Conservation (phyloP, 2,888 invertebrate genomes). For the Apodemia zela region DNA sequence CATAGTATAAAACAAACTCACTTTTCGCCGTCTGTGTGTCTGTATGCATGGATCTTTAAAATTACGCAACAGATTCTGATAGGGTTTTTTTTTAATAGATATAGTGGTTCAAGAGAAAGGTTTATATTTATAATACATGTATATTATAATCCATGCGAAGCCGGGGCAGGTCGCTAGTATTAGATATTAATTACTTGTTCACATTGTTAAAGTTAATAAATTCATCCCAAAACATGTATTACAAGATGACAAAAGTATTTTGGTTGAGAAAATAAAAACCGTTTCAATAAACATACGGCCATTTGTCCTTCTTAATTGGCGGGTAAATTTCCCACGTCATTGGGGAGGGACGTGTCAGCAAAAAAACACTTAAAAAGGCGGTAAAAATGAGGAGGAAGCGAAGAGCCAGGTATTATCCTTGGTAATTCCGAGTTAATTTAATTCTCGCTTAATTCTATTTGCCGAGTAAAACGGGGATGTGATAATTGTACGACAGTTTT, state of each 20-base stretch:
- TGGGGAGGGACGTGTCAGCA: slow-evolving; percentile 47
- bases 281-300: slow-evolving; percentile 18
- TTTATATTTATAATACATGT: too few species aligned
- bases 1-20: too few species aligned
- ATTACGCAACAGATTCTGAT: too few species aligned
- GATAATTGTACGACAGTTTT: slow-evolving; percentile 74
- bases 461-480: slow-evolving; percentile 73
- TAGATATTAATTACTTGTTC: too few species aligned
- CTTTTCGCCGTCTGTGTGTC: too few species aligned
- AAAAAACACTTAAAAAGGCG: slow-evolving; percentile 55
- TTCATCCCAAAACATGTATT: slow-evolving; percentile 31
- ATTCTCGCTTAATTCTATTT: slow-evolving; percentile 79
- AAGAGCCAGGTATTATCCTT: slow-evolving; percentile 73
- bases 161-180: too few species aligned
- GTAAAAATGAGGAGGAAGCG: slow-evolving; percentile 64
- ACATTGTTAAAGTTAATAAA: slow-evolving; percentile 40
- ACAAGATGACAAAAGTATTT: slow-evolving; percentile 28
- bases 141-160: too few species aligned
- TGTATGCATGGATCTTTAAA: too few species aligned
- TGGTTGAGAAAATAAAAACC: slow-evolving; percentile 16
- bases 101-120: too few species aligned
- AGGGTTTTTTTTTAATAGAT: too few species aligned
- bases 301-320: slow-evolving; percentile 48
- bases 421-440: slow-evolving; percentile 78
- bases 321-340: slow-evolving; percentile 47